Evolutionary conservation across 2,888 invertebrate genomes (phyloP).

Genomic region (Acanthosoma haemorrhoidale): DNA sequence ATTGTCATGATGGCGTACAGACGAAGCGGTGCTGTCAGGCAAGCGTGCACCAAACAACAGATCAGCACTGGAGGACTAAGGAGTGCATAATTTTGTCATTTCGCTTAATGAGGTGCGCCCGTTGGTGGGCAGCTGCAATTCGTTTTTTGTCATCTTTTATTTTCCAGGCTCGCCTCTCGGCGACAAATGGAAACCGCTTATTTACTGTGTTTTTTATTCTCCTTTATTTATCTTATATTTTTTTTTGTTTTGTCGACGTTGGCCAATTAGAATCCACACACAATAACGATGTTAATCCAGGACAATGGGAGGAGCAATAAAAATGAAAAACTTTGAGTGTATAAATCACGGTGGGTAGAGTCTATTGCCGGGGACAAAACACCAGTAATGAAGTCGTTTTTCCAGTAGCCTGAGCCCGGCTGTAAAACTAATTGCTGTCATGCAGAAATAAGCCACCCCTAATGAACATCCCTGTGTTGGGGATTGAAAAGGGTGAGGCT

Average conservation of each 20-base stretch:
- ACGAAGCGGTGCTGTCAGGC: background rate
- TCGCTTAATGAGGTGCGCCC: background rate
- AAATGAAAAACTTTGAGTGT: background rate
- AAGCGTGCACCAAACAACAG: background rate
- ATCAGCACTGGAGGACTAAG: background rate
- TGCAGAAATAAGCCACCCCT: constrained; percentile 14
- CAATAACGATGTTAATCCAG: constrained; percentile 23
- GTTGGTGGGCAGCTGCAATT: constrained; percentile 15
- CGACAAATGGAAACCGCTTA: constrained; percentile 14
- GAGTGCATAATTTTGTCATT: constrained; percentile 17
- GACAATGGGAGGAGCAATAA: constrained; percentile 14
- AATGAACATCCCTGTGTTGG: background rate
- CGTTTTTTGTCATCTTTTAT: background rate
- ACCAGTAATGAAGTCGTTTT: constrained; percentile 19
- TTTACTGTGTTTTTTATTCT: background rate
- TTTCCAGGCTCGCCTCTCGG: background rate
- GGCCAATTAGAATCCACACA: constrained; percentile 15
- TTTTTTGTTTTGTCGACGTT: background rate
- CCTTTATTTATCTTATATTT: too few species aligned
- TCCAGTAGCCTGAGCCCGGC: background rate
- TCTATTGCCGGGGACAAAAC: constrained; percentile 17
- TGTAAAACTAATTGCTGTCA: constrained; percentile 23
- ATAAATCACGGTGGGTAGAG: constrained; percentile 12
- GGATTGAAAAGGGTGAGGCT: constrained; percentile 21
- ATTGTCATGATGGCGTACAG: too few species aligned